phyloP scores from a whole-genome alignment of 2,888 invertebrate species.

The Epinotia brunnichana region DNA sequence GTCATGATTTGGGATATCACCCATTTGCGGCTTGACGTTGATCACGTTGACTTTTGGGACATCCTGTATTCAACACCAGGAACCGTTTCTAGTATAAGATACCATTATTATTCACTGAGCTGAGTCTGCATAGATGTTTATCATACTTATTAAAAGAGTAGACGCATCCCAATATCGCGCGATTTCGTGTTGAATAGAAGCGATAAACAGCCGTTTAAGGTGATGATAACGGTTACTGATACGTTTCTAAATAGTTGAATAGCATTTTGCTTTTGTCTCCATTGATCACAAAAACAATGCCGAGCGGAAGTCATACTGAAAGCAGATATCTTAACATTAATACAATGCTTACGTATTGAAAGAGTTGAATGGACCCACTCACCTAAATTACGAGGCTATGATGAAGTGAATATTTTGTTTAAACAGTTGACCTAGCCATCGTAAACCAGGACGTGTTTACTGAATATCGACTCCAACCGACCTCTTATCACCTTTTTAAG shows the following conservation, averaged over 20 bases:
- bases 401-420: slow-evolving; percentile 41
- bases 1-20: no score
- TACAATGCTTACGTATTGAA: slow-evolving; percentile 30
- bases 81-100: no score
- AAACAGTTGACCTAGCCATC: slow-evolving; percentile 36
- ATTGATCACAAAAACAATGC: slow-evolving; percentile 27
- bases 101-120: no score
- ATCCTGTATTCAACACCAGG: no score
- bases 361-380: slow-evolving; percentile 34
- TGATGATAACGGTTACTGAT: background rate
- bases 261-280: background rate
- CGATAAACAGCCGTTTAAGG: background rate
- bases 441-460: slow-evolving; percentile 11
- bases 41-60: no score
- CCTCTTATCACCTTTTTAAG: background rate
- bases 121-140: no score
- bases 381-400: slow-evolving; percentile 32
- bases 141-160: no score
- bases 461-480: background rate
- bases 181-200: background rate
- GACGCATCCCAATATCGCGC: no score
- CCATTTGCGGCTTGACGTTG: no score
- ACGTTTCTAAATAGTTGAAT: background rate
- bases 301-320: slow-evolving; percentile 33
- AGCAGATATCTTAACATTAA: slow-evolving; percentile 20